Evolutionary conservation across 2,797 vertebrate genomes (phyloP), one percentile per base, ranked within the genome.

Genomic region (Cheirogaleus major): DNA sequence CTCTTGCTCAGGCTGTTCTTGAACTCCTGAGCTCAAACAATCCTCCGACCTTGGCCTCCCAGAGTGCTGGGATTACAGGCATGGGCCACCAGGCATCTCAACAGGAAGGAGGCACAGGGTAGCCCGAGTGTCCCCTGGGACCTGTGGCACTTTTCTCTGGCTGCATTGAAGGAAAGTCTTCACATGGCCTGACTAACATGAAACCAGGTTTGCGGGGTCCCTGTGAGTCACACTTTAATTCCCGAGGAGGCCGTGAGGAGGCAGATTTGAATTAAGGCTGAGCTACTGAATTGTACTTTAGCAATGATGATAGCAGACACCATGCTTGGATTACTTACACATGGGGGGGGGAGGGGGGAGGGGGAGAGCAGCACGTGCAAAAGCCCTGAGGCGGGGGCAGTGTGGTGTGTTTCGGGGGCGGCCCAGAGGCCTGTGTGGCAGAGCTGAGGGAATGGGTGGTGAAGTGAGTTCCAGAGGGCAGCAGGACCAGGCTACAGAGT

Each of bases 311-410:
- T 2, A 25, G 12, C 4, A 38, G 48, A 27, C 30, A 20, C 35
- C 41, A 5, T 1, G 4, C 38, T 1, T 1, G 12, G 43, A 2
- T 57, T 27, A 0, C 20, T 63, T 27, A 3, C n/a, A 4, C 2
- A n/a, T n/a, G 27, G 55, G 25, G 25, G 35, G 25, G 22, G 43
- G 35, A 38, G 41, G n/a, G n/a, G n/a, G n/a, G n/a, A n/a, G n/a
- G n/a, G n/a, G n/a, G n/a, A n/a, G n/a, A n/a, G 8, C 65, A 4
- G 78, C 5, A 0, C 0, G 8, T 67, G 63, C 79, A 35, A 38
- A 79, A 57, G 35, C 48, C 38, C 61, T 14, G 83, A 1, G 61
- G 41, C n/a, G 6, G 67, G 52, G 9, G 4, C 79, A 45, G 45
- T 3, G 0, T 2, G 30, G 8, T 7, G 32, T 48, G 27, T 48